Conservation (phyloP, 1,140 invertebrate species). For the Drosophila punjabiensis region DNA sequence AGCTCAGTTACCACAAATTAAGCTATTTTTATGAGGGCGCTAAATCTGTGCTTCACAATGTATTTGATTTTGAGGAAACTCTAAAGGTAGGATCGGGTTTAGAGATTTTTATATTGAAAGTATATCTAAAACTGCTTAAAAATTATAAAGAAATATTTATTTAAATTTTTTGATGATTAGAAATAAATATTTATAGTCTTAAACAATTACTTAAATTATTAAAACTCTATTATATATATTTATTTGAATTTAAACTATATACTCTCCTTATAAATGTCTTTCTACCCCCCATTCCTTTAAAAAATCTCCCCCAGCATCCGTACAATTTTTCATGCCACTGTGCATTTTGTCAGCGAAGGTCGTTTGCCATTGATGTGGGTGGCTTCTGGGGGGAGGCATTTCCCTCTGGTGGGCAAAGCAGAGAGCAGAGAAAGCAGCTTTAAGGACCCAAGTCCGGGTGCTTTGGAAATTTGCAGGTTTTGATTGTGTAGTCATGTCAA, state of each 20-base stretch:
- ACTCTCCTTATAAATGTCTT: background rate
- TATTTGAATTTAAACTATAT: background rate
- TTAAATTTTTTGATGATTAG: background rate
- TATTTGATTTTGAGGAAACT: background rate
- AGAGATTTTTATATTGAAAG: background rate
- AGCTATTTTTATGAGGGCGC: background rate
- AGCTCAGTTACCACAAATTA: slow-evolving; percentile 27
- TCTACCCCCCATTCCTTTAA: background rate
- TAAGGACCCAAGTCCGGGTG: slow-evolving; percentile 27
- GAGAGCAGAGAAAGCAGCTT: slow-evolving; percentile 32
- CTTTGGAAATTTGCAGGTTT: slow-evolving; percentile 79
- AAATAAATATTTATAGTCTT: background rate
- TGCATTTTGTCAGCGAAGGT: slow-evolving; percentile 73
- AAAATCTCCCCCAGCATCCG: slow-evolving; percentile 15
- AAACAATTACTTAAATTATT: background rate
- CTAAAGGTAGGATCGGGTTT: background rate
- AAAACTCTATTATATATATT: background rate
- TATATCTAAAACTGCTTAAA: background rate
- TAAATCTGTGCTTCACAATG: background rate
- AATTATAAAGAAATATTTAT: background rate
- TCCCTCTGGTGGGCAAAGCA: too few relatives aligned
- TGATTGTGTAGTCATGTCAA: slow-evolving; percentile 85
- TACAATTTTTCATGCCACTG: slow-evolving; percentile 49
- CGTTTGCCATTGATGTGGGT: slow-evolving; percentile 76
- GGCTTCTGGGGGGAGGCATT: background rate